Evolutionary conservation across 2,888 invertebrate species (phyloP), one percentile per base, ranked within the genome.

Genomic region (Amaurobius ferox): DNA sequence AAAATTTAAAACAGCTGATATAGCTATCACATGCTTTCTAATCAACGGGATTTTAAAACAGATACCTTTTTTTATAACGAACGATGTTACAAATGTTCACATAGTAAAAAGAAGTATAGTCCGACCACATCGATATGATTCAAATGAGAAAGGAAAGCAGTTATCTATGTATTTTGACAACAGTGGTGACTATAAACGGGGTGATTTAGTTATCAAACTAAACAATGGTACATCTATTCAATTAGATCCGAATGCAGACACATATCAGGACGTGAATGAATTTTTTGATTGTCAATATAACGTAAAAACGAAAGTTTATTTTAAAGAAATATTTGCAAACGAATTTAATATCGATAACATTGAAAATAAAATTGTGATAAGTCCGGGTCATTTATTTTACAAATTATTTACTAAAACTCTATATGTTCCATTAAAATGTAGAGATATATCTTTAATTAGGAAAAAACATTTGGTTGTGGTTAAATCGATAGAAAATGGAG

Each of bases 1-100:
- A n/a, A n/a, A n/a, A n/a, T 40, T 40, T 39, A 40, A 74, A 64
- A 7, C 28, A 3, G 64, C 67, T 0, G 78, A 78, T 61, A 78
- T 78, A 35, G 78, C 68, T 11, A 61, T 78, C 0, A 68, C 68
- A 0, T 78, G 78, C 61, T 78, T 78, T 61, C 11, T 70, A 35
- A 78, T 78, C 29, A 78, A 78, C 62, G 78, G 78, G 2, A 28
- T 30, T 16, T 32, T 78, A 39, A 78, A 78, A 39, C 78, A 78
- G 70, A 70, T 78, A 64, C 78, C 78, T 6, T 78, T 55, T 68
- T 78, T 78, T 29, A 70, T 78, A n/a, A 70, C 78, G n/a, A 78
- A 78, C 61, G 78, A 78, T 35, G 68, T 39, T 16, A 78, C 61
- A 9, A 78, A 78, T 78, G 48, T 62, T 6, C 78, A 78, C 40